Base-by-base conservation (phyloP, 1,140 invertebrate species). In the Drosophila ananassae region DNA sequence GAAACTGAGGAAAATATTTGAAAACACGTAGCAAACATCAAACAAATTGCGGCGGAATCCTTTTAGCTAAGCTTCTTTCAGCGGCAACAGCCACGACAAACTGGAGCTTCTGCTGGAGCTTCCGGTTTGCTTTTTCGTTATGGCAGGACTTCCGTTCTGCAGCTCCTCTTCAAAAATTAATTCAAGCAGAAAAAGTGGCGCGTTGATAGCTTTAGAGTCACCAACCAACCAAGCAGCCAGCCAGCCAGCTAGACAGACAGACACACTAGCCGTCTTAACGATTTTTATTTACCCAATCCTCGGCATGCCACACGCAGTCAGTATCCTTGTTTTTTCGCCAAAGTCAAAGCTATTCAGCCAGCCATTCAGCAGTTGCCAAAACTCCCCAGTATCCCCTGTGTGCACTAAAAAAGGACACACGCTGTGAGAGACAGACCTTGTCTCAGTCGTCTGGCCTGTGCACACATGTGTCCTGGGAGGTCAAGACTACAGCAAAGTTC, bases 21-120 rank as follows among this genome's bases (percentile, higher is more conserved):
- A 78, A 82, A 89, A 87, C 82, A 87, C 82, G 82, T 87, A 87
- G 83, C 82, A 87, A 89, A 87, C 82, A 87, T 87, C 82, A 87
- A 87, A 87, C 82, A 87, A 87, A 87, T 87, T 87, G 83, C 73
- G 79, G 83, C 82, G 71, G 71, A 87, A 87, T 87, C 82, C 82
- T 87, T 87, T 87, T 89, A 89, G 74, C 83, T 82, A 25, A 62
- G 82, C 82, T 81, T 69, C 73, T 81, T 84, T 84, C 62, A 77
- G 47, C 54, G 60, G 63, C 72, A 57, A 50, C 72, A 57, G 39
- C 72, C 13, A 39, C 53, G 58, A 62, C 73, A 82, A 82, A 77
- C 79, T 79, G 79, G 50, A 79, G 79, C 76, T 79, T 75, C 52
- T 77, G 79, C 66, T 73, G 56, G 74, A 71, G 83, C 83, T 87